These are phyloP conservation scores for Platichthys flesus DNA, from an alignment of 2,113 vertebrate species.

Conservation along the genomic window DNA sequence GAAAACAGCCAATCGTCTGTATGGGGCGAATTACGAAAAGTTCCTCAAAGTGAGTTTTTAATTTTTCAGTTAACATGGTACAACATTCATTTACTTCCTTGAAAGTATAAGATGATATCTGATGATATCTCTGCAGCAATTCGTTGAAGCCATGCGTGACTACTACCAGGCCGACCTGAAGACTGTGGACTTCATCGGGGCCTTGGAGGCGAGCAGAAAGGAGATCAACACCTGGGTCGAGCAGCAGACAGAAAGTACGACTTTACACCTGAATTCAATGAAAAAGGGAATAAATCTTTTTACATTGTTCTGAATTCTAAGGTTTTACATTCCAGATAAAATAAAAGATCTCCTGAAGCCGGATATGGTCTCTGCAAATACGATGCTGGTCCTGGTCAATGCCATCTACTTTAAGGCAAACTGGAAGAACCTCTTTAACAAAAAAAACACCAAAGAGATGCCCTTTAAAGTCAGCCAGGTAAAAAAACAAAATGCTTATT, in stretches of 20 bases:
- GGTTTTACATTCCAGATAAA: conserved; percentile 83
- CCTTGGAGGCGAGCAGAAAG: conserved; percentile 79
- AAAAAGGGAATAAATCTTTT: background rate
- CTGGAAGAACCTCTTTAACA: conserved; percentile 86
- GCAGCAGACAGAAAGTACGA: conserved; percentile 89
- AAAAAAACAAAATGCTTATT: no score
- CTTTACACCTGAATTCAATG: background rate
- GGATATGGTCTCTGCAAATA: conserved; percentile 79
- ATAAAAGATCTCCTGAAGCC: conserved; percentile 87
- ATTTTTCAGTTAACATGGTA: no score
- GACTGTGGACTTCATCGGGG: conserved; percentile 85
- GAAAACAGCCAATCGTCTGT: conserved; percentile 89
- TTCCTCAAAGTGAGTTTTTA: conserved; percentile 84
- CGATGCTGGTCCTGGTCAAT: conserved; percentile 88
- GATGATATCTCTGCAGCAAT: conserved; percentile 82
- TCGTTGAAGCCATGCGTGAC: conserved; percentile 84
- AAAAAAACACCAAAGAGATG: conserved; percentile 78
- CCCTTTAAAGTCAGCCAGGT: conserved; percentile 87
- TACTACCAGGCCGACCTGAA: conserved; percentile 88
- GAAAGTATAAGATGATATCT: background rate
- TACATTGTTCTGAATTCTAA: background rate
- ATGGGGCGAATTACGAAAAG: conserved; percentile 86
- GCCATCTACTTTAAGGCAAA: conserved; percentile 95
- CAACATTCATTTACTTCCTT: no score
- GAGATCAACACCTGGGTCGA: conserved; percentile 93